Percentiles rank a stretch among this genome's conserved stretches.
phyloP scores from a whole-genome alignment of 2,888 invertebrate genomes.

The Ellobium chinense region DNA sequence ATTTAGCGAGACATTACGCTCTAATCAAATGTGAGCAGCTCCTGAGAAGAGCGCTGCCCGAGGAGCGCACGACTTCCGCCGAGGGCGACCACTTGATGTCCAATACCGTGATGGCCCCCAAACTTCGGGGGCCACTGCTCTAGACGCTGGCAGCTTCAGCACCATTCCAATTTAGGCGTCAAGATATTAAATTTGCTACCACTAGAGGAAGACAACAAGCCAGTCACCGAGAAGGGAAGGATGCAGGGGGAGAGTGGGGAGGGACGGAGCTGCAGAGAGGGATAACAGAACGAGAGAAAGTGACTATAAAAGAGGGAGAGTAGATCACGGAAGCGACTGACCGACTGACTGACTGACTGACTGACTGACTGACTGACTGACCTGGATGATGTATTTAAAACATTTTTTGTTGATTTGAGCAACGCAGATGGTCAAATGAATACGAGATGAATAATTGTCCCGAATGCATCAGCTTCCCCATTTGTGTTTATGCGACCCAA shows the following conservation, averaged over 20 bases:
- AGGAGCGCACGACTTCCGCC: slow-evolving; percentile 28
- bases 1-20: slow-evolving; percentile 56
- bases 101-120: slow-evolving; percentile 32
- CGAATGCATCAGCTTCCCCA: no score
- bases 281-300: background rate
- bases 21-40: slow-evolving; percentile 54
- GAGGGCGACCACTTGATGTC: slow-evolving; percentile 45
- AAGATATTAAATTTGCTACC: slow-evolving; percentile 55
- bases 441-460: no score
- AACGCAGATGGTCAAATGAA: no score
- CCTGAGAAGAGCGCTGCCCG: slow-evolving; percentile 29
- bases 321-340: no score
- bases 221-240: no score
- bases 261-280: background rate
- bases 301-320: background rate
- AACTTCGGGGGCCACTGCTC: slow-evolving; percentile 11
- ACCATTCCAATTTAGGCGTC: slow-evolving; percentile 50
- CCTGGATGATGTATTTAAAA: no score
- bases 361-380: no score
- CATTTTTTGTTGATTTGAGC: no score
- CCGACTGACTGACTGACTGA: no score
- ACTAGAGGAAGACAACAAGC: background rate
- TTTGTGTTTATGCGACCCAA: no score
- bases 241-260: background rate
- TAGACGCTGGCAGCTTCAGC: slow-evolving; percentile 16